A percentile compares a stretch with the other conserved stretches of the same genome.
Evolutionary conservation across 2,113 vertebrate genomes (phyloP).

Genomic region (Gasterosteus aculeatus): DNA sequence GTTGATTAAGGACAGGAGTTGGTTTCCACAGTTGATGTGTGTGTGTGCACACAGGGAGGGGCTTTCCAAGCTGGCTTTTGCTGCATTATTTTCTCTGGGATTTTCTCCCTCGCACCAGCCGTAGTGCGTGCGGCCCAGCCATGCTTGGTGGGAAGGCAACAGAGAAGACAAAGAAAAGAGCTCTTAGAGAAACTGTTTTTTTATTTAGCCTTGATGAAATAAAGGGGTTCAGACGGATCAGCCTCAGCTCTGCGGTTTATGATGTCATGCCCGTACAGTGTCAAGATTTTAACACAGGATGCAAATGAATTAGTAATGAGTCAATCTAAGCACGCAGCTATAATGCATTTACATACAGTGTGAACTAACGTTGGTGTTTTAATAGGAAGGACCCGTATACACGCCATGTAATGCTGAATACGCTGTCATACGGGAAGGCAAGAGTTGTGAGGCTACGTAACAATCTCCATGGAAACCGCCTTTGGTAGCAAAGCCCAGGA

Average conservation of each 20-base stretch:
- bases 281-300: slow-evolving; percentile 51
- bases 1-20: slow-evolving; percentile 62
- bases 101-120: slow-evolving; percentile 57
- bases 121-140: slow-evolving; percentile 56
- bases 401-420: slow-evolving; percentile 44
- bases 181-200: slow-evolving; percentile 57
- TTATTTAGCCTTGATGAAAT: slow-evolving; percentile 47
- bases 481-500: slow-evolving; percentile 81
- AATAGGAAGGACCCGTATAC: slow-evolving; percentile 5
- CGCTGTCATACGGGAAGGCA: slow-evolving; percentile 71
- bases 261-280: slow-evolving; percentile 68
- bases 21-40: slow-evolving; percentile 53
- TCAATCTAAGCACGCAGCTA: slow-evolving; percentile 5
- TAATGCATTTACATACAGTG: not conserved
- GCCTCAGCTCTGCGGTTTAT: slow-evolving; percentile 55
- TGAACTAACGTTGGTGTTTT: slow-evolving; percentile 12
- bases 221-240: slow-evolving; percentile 65
- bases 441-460: slow-evolving; percentile 79
- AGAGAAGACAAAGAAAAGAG: slow-evolving; percentile 69
- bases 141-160: slow-evolving; percentile 66
- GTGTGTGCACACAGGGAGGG: slow-evolving; percentile 72
- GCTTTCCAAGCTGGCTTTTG: slow-evolving; percentile 72
- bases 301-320: slow-evolving; percentile 16
- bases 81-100: slow-evolving; percentile 74
- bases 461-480: slow-evolving; percentile 85